Evolutionary conservation across 2,888 invertebrate genomes (phyloP).

Genomic region (Unio pictorum): DNA sequence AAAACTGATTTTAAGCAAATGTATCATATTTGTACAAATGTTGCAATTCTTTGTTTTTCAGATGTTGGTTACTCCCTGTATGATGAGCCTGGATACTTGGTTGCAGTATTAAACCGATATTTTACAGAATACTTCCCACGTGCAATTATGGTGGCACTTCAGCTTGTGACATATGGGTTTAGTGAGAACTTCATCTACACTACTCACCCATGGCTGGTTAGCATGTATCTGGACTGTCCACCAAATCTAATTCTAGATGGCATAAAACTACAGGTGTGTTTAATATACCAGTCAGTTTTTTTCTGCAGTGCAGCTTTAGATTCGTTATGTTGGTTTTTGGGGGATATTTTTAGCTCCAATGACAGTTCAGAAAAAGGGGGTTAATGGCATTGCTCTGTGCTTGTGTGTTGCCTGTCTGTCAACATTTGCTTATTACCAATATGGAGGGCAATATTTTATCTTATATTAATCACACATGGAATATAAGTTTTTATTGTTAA

Average conservation of each 20-base stretch:
- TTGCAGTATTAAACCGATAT: conserved; percentile 63
- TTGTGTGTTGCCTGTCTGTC: too few species aligned
- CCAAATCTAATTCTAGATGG: conserved; percentile 45
- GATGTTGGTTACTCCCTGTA: conserved; percentile 60
- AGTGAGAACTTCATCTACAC: conserved; percentile 62
- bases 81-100: conserved; percentile 47
- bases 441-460: too few species aligned
- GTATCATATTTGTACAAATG: neutral
- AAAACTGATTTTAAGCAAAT: too few species aligned
- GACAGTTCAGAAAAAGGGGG: neutral
- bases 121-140: conserved; percentile 63
- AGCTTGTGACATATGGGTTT: conserved; percentile 47
- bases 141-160: conserved; percentile 40
- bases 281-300: neutral
- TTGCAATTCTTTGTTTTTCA: conserved; percentile 13
- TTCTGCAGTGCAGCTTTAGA: neutral
- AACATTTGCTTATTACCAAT: too few species aligned
- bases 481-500: too few species aligned
- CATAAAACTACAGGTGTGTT: conserved; percentile 33
- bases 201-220: conserved; percentile 68
- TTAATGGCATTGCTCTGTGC: too few species aligned
- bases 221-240: conserved; percentile 65
- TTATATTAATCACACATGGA: too few species aligned
- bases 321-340: neutral
- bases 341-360: neutral